Percentiles rank a stretch among this genome's conserved stretches.
Conservation (phyloP, 2,888 invertebrate species). For the Pachliopta kotzebuea region DNA sequence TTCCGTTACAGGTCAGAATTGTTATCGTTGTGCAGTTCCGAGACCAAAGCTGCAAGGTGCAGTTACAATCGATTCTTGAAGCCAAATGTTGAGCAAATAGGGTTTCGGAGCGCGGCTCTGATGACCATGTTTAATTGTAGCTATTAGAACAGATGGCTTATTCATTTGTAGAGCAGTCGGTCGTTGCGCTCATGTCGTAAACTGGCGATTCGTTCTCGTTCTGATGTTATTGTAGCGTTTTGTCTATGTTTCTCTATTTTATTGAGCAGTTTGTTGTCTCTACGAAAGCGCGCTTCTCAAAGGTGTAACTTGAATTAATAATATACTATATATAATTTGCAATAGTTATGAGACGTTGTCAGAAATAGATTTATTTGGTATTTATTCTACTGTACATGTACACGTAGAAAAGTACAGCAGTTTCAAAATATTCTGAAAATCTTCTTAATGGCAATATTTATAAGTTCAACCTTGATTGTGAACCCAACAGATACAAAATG, state of each 20-base stretch:
- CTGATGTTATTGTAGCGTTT: constrained; percentile 80
- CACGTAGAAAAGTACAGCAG: too few relatives aligned
- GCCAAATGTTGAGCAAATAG: constrained; percentile 58
- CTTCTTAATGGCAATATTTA: too few relatives aligned
- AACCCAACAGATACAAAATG: too few relatives aligned
- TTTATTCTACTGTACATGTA: neutral
- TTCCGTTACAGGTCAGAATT: constrained; percentile 6
- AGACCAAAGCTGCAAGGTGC: constrained; percentile 23
- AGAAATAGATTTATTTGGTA: neutral
- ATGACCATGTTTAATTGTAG: constrained; percentile 77
- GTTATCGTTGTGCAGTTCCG: constrained; percentile 11
- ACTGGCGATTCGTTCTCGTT: constrained; percentile 79
- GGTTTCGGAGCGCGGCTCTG: constrained; percentile 49
- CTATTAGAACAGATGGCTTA: constrained; percentile 81
- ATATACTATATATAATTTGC: neutral
- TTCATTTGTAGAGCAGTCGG: constrained; percentile 80
- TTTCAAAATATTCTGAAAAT: too few relatives aligned
- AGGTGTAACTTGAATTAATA: constrained; percentile 45
- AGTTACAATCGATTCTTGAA: constrained; percentile 53
- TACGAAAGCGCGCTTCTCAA: constrained; percentile 51
- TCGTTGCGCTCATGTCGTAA: constrained; percentile 78
- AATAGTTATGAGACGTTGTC: neutral
- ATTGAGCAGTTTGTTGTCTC: constrained; percentile 74
- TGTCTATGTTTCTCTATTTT: constrained; percentile 78
- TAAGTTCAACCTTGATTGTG: too few relatives aligned